Evolutionary conservation across 2,888 invertebrate species (phyloP).

Genomic region (Lepidocyrtoides sp.): DNA sequence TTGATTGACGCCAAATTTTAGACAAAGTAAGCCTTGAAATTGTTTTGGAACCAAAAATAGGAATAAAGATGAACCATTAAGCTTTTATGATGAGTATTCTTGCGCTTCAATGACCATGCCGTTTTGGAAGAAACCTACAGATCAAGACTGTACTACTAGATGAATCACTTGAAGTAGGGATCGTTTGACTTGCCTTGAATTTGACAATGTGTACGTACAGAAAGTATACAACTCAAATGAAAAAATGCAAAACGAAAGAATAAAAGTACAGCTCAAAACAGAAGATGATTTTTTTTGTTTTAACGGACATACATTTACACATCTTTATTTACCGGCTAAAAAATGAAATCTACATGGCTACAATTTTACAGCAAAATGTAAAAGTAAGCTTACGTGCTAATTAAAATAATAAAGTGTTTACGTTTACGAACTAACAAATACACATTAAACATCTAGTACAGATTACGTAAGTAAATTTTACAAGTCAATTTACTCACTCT

Average conservation of each 20-base stretch:
- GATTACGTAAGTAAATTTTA: constrained; percentile 40
- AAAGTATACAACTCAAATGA: background rate
- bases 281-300: constrained; percentile 36
- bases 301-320: constrained; percentile 75
- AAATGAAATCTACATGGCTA: constrained; percentile 74
- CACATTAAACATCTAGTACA: background rate
- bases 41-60: too few relatives aligned
- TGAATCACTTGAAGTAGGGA: too few relatives aligned
- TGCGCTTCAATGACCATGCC: too few relatives aligned
- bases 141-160: too few relatives aligned
- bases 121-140: too few relatives aligned
- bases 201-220: too few relatives aligned
- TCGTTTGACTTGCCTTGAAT: too few relatives aligned
- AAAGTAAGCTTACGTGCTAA: constrained; percentile 71
- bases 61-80: too few relatives aligned
- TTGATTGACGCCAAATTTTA: too few relatives aligned
- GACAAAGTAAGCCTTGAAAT: too few relatives aligned
- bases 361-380: constrained; percentile 74
- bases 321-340: constrained; percentile 76
- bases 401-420: constrained; percentile 66
- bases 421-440: constrained; percentile 29
- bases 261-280: background rate
- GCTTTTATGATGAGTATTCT: too few relatives aligned
- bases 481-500: background rate
- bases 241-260: constrained; percentile 34